A percentile compares a stretch with the other conserved stretches of the same genome.
These are phyloP conservation scores for Labeo calbasu DNA, from an alignment of 2,797 vertebrate genomes.

Conservation along the genomic window DNA sequence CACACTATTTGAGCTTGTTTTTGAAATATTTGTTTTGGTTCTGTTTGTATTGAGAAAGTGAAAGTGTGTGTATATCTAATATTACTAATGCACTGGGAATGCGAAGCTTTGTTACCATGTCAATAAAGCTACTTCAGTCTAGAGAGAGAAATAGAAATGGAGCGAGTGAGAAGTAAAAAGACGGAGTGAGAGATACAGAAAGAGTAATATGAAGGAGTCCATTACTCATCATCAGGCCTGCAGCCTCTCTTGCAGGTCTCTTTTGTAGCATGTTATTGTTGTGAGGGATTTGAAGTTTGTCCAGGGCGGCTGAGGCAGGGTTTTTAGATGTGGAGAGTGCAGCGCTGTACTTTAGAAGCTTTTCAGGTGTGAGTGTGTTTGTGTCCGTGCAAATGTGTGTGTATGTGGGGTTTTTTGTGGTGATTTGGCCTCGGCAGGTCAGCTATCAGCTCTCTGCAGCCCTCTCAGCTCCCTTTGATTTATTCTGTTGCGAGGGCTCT, in stretches of 20 bases:
- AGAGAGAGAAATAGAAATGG: conserved; percentile 17
- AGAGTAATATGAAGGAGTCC: conserved; percentile 39
- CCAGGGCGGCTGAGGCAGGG: conserved; percentile 64
- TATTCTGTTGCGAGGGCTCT: conserved; percentile 52
- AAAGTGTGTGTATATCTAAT: background rate
- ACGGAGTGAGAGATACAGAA: conserved; percentile 45
- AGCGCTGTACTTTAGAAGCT: conserved; percentile 68
- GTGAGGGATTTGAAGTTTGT: conserved; percentile 66
- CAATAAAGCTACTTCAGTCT: conserved; percentile 7
- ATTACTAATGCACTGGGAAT: background rate
- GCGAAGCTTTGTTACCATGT: conserved; percentile 1
- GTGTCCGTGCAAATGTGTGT: conserved; percentile 50
- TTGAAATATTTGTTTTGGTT: background rate
- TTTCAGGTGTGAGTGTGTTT: conserved; percentile 67
- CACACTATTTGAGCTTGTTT: background rate
- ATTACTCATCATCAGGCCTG: conserved; percentile 53
- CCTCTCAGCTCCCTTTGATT: conserved; percentile 72
- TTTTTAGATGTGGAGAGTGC: conserved; percentile 66
- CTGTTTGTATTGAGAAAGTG: background rate
- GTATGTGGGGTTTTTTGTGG: conserved; percentile 57
- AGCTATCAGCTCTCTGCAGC: conserved; percentile 77
- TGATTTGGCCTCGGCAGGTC: conserved; percentile 69
- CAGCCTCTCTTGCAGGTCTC: conserved; percentile 41
- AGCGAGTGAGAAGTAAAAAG: conserved; percentile 49
- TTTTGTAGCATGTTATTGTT: conserved; percentile 66